Conservation (phyloP, 1,140 invertebrate species). For the Scaptodrosophila lebanonensis region DNA sequence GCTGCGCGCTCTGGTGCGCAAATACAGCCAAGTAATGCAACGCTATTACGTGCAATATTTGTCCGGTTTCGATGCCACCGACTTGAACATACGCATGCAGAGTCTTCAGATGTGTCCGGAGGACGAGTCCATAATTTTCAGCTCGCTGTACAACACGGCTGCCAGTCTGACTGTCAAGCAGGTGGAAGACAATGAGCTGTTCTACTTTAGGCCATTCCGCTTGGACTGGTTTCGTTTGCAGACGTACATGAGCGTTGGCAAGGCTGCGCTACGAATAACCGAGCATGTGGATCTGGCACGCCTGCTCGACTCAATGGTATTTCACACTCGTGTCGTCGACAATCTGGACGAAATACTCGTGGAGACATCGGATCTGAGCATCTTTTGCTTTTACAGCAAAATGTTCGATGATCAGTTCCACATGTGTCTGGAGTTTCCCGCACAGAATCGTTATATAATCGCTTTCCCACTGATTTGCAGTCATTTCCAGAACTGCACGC, state of each 20-base stretch:
- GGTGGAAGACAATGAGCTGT: conserved; percentile 97
- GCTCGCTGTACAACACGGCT: conserved; percentile 94
- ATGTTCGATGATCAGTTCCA: conserved; percentile 99
- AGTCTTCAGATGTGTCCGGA: conserved; percentile 91
- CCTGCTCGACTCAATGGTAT: conserved; percentile 96
- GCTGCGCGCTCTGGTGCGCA: conserved; percentile 92
- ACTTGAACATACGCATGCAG: conserved; percentile 94
- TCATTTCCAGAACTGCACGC: conserved; percentile 98
- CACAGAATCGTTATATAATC: conserved; percentile 97
- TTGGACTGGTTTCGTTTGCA: conserved; percentile 98
- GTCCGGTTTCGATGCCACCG: conserved; percentile 95
- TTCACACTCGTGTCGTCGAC: conserved; percentile 99
- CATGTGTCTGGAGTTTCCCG: conserved; percentile 98
- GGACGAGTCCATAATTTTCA: conserved; percentile 96
- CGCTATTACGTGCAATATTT: conserved; percentile 98
- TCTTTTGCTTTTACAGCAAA: conserved; percentile 98
- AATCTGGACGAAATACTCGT: conserved; percentile 97
- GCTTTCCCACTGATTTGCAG: conserved; percentile 98
- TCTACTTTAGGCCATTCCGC: conserved; percentile 96
- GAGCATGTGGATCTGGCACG: conserved; percentile 92
- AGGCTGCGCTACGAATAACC: conserved; percentile 88
- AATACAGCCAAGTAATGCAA: conserved; percentile 98
- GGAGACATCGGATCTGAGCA: conserved; percentile 97
- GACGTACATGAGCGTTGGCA: conserved; percentile 93
- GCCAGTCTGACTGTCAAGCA: conserved; percentile 93